A percentile compares a stretch with the other conserved stretches of the same genome.
These are phyloP conservation scores for Poliocrania exsul DNA, from an alignment of 2,797 vertebrate genomes.

Conservation along the genomic window DNA sequence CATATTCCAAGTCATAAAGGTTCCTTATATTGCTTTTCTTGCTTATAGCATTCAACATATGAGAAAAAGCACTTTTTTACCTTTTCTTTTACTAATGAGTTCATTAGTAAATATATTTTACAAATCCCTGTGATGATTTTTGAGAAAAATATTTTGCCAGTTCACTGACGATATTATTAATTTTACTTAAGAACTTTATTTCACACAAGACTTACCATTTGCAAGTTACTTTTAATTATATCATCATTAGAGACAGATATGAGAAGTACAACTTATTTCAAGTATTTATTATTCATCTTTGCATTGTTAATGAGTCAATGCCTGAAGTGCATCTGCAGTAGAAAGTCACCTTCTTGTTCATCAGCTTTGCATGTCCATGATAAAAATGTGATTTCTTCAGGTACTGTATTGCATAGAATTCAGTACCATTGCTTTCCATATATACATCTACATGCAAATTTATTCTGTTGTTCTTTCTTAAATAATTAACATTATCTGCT, in stretches of 20 bases:
- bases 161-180: slow-evolving; percentile 40
- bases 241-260: slow-evolving; percentile 67
- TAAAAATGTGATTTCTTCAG: slow-evolving; percentile 55
- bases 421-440: slow-evolving; percentile 26
- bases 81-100: background rate
- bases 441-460: slow-evolving; percentile 63
- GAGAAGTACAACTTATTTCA: slow-evolving; percentile 65
- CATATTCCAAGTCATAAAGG: background rate
- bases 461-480: slow-evolving; percentile 64
- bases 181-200: slow-evolving; percentile 62
- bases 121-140: slow-evolving; percentile 22
- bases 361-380: slow-evolving; percentile 30
- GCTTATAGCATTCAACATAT: background rate
- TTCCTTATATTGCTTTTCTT: background rate
- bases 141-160: slow-evolving; percentile 17
- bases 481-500: slow-evolving; percentile 68
- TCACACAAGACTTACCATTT: slow-evolving; percentile 64
- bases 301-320: slow-evolving; percentile 69
- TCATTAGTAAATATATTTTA: background rate
- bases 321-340: slow-evolving; percentile 46
- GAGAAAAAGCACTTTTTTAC: background rate
- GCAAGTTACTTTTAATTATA: slow-evolving; percentile 70
- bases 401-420: slow-evolving; percentile 20
- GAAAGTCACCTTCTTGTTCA: slow-evolving; percentile 65
- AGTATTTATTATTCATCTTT: slow-evolving; percentile 72